Evolutionary conservation across 2,888 invertebrate species (phyloP), one percentile per base, ranked within the genome.

Genomic region (Pherbina coryleti): DNA sequence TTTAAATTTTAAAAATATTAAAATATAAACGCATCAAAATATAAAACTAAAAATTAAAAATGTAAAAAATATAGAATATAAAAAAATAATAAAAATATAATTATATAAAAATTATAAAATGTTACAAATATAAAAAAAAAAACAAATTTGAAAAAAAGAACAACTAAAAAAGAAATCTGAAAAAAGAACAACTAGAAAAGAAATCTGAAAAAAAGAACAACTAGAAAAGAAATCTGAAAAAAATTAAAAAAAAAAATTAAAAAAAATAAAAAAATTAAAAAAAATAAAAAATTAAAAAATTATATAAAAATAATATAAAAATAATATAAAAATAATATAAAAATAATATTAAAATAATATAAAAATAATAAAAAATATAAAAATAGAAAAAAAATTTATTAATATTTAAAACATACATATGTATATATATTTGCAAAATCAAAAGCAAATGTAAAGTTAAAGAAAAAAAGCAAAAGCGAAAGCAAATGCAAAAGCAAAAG

Each of bases 21-120:
- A 60, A 25, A 60, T 67, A 67, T 34, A 67, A 34, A 67, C 2
- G 37, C 31, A 66, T 34, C 4, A 66, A 66, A 25, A 66, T 60
- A 60, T 11, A 60, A 60, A 60, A 25, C 5, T n/a, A 60, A 8
- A 60, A 60, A 60, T 8, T 25, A 25, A 60, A 60, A 60, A 60
- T 25, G 19, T 60, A 60, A 60, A 60, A 60, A 60, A 9, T 3
- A 31, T 2, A 66, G 31, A 66, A 66, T 66, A 34, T 31, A 66
- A 66, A 31, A 66, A 60, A 8, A 25, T 25, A 60, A 60, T 25
- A 14, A 60, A 60, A 60, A n/a, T 25, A 25, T 11, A 19, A 60
- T 9, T 9, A 60, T 25, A 19, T 25, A 25, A 66, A 28, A 66
- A 66, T 25, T 28, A 28, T 28, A 34, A 28, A 66, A n/a, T 25